Evolutionary conservation across 2,113 vertebrate species (phyloP), one percentile per base, ranked within the genome.

Genomic region (Oxyruncus cristatus): DNA sequence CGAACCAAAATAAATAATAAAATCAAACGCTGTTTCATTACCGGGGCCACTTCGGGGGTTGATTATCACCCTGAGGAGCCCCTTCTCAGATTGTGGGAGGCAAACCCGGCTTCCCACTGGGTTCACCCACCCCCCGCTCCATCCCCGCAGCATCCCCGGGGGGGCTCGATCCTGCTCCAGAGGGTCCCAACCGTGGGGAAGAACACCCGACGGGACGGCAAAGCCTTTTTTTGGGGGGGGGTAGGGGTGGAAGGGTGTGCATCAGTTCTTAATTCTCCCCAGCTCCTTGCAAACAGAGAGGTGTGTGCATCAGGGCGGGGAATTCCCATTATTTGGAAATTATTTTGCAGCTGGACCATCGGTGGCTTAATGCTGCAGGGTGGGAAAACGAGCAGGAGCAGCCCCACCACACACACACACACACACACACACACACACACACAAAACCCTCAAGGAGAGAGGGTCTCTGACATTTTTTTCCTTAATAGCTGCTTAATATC

Each of bases 401-500:
- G 47, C 18, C 76, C 58, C 42, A 21, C 23, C 88, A 55, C 11
- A 37, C 22, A 27, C 59, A 59, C 14, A 33, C 20, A 33, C 24
- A 50, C 49, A 55, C 10, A 35, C 12, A 23, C n/a, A 56, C 19
- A 41, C 27, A 42, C 42, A 42, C 42, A 42, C 42, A 14, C 41
- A 14, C 42, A 41, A 42, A 46, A 65, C 32, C 28, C 37, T 46
- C 35, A 32, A 93, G 74, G 66, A 61, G 66, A 3, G 46, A 28
- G 89, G 89, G 70, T 90, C 67, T 65, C 23, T 71, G 93, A 70
- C 79, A 77, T 94, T 95, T 96, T 91, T 95, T 91, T 81, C 95
- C 85, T 96, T 95, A 93, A 78, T 95, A 97, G 95, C 92, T 84
- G 92, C 92, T 96, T 93, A 91, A 94, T 97, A 97, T 96, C 96